phyloP scores from a whole-genome alignment of 2,113 vertebrate genomes.

The Meriones unguiculatus region DNA sequence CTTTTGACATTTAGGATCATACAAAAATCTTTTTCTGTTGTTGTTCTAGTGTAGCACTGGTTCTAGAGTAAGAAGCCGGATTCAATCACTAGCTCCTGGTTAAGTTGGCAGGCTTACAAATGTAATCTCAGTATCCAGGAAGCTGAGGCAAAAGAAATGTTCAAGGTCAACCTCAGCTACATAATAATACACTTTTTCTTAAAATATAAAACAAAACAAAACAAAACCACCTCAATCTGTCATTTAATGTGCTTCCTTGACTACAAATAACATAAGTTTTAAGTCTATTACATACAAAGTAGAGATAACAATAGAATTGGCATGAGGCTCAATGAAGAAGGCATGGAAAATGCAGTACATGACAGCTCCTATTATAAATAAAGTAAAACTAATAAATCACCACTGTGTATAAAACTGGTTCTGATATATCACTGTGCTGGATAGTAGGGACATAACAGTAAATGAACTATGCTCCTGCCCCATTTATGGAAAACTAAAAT shows the following conservation, averaged over 20 bases:
- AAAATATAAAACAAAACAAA: background rate
- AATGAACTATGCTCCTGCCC: background rate
- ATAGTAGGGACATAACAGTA: background rate
- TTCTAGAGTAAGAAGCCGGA: background rate
- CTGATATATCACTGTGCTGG: background rate
- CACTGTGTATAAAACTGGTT: constrained; percentile 26
- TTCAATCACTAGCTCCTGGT: background rate
- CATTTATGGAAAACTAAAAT: constrained; percentile 20
- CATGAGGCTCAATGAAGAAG: constrained; percentile 13
- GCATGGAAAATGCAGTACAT: background rate
- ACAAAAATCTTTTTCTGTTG: constrained; percentile 41
- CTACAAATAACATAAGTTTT: background rate
- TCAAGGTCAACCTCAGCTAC: background rate
- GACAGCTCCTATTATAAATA: background rate
- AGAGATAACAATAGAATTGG: background rate
- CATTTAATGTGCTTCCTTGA: constrained; percentile 14
- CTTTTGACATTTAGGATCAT: constrained; percentile 32
- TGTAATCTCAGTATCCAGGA: background rate
- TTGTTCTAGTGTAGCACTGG: background rate
- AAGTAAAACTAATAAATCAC: background rate
- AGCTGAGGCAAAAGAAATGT: background rate
- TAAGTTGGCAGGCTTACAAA: background rate
- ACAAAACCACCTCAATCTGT: background rate
- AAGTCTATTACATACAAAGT: background rate
- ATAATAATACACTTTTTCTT: background rate